These are phyloP conservation scores for Calephelis virginiensis DNA, from an alignment of 1,140 invertebrate genomes.

Conservation along the genomic window DNA sequence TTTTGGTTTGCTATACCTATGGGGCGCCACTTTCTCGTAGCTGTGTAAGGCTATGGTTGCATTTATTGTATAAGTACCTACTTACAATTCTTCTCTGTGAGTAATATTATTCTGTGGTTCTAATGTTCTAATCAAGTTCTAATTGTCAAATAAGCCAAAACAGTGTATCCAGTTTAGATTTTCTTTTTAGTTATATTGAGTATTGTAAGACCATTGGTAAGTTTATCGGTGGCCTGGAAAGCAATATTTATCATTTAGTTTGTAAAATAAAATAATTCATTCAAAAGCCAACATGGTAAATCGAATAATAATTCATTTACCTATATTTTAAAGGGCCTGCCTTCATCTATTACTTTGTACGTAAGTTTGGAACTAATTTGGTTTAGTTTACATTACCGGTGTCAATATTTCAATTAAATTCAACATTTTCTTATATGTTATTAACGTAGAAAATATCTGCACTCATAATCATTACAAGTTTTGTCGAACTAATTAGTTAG, in stretches of 20 bases:
- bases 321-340: neutral
- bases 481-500: neutral
- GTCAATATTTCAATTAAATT: neutral
- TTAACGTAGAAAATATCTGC: neutral
- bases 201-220: slow-evolving; percentile 12
- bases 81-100: too few species aligned
- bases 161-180: slow-evolving; percentile 1
- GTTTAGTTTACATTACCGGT: neutral
- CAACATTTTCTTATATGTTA: neutral
- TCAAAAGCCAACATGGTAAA: neutral
- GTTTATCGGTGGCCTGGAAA: slow-evolving; percentile 5
- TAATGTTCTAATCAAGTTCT: too few species aligned
- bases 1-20: too few species aligned
- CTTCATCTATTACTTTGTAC: neutral
- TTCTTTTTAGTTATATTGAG: slow-evolving; percentile 5
- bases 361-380: neutral
- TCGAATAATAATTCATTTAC: neutral
- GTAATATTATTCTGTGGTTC: too few species aligned
- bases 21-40: too few species aligned
- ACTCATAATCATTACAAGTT: neutral
- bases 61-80: too few species aligned
- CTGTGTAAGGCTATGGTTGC: too few species aligned
- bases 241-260: neutral
- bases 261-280: neutral
- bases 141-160: neutral